phyloP scores from a whole-genome alignment of 2,888 invertebrate species.

The Lumbricus terrestris region DNA sequence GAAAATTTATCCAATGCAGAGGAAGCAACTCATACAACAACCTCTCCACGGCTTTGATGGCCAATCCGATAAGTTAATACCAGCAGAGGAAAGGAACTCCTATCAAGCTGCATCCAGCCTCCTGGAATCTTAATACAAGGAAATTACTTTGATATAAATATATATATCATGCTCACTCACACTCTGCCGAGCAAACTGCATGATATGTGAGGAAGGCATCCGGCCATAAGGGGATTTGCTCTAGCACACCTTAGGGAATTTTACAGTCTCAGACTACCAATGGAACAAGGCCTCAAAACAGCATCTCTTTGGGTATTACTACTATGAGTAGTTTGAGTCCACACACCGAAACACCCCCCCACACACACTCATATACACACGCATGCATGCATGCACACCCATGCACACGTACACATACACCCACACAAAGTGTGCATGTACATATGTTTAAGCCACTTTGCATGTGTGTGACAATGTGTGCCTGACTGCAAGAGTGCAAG shows the following conservation, averaged over 20 bases:
- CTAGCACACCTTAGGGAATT: not conserved
- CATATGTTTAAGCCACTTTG: not conserved
- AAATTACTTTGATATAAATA: not conserved
- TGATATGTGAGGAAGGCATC: not conserved
- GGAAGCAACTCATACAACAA: not conserved
- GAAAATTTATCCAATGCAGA: not conserved
- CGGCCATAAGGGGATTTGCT: not conserved
- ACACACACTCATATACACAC: too few relatives aligned
- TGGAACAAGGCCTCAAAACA: not conserved
- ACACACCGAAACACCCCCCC: too few relatives aligned
- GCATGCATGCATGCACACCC: too few relatives aligned
- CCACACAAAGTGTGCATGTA: not conserved
- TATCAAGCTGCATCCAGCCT: not conserved
- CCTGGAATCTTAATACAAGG: constrained; percentile 3
- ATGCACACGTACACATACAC: not conserved
- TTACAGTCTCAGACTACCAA: not conserved
- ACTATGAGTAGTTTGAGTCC: not conserved
- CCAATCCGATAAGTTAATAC: not conserved
- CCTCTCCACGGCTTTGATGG: not conserved
- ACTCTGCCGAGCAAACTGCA: not conserved
- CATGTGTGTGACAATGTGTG: not conserved
- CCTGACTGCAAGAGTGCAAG: too few relatives aligned
- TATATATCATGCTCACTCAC: not conserved
- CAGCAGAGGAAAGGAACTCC: not conserved
- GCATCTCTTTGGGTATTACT: not conserved